These are phyloP conservation scores for Agrilus planipennis DNA, from an alignment of 1,140 invertebrate genomes.

Conservation along the genomic window DNA sequence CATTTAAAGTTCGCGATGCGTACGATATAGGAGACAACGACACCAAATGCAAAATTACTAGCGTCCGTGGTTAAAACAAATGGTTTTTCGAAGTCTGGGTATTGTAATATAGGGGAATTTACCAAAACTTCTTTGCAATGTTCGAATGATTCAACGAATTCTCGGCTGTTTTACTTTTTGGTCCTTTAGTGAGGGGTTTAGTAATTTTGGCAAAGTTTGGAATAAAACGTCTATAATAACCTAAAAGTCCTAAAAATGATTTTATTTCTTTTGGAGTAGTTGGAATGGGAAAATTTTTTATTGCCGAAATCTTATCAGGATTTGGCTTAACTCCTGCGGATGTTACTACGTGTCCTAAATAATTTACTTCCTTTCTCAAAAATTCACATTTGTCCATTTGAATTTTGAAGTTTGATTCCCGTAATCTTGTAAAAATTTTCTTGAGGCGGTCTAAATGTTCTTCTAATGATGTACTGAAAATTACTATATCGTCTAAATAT, in stretches of 20 bases:
- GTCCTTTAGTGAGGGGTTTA: slow-evolving; percentile 9
- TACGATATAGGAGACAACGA: slow-evolving; percentile 17
- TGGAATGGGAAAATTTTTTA: slow-evolving; percentile 31
- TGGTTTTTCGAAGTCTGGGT: slow-evolving; percentile 25
- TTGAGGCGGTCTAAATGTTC: too few relatives aligned
- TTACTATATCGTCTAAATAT: too few relatives aligned
- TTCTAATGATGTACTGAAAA: too few relatives aligned
- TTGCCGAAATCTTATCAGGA: slow-evolving; percentile 29
- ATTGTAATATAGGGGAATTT: slow-evolving; percentile 8
- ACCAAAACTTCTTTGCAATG: too few relatives aligned
- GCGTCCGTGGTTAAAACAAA: slow-evolving; percentile 29
- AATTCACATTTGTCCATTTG: slow-evolving; percentile 23
- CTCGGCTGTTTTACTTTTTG: too few relatives aligned
- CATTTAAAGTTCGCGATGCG: slow-evolving; percentile 8
- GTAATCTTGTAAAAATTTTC: too few relatives aligned
- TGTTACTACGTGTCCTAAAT: slow-evolving; percentile 34
- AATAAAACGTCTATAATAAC: slow-evolving; percentile 11
- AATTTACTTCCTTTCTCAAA: slow-evolving; percentile 27
- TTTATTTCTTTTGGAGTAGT: slow-evolving; percentile 31
- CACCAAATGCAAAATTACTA: slow-evolving; percentile 20
- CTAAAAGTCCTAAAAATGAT: slow-evolving; percentile 9
- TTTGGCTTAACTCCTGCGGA: slow-evolving; percentile 31
- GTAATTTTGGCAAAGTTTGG: slow-evolving; percentile 10
- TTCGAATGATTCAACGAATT: too few relatives aligned
- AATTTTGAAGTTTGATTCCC: too few relatives aligned